Conservation (phyloP, 2,113 vertebrate genomes). For the Theristicus caerulescens region DNA sequence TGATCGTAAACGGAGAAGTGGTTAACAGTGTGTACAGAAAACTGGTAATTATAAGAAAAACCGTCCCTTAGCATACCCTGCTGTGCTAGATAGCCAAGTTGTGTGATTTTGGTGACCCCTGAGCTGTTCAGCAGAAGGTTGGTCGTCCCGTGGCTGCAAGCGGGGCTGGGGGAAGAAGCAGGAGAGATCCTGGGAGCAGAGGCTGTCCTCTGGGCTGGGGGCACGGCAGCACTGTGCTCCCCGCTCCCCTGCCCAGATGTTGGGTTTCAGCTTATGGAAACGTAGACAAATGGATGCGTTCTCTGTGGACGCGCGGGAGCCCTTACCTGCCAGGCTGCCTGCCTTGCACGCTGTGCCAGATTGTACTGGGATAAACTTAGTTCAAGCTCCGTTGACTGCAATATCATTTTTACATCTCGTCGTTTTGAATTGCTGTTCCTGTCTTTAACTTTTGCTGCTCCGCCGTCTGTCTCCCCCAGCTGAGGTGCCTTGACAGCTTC, state of each 20-base stretch:
- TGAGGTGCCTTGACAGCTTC: neutral
- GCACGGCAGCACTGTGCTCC: neutral
- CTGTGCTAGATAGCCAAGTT: too few relatives aligned
- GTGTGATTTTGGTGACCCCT: too few relatives aligned
- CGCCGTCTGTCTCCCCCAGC: neutral
- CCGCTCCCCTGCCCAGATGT: neutral
- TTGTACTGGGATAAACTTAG: neutral
- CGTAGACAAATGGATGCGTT: rapidly evolving
- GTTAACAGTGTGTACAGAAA: neutral
- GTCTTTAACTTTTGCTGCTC: neutral
- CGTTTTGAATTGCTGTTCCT: neutral
- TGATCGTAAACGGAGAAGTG: neutral
- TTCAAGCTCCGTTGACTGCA: neutral
- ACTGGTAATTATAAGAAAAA: neutral
- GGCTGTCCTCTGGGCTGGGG: neutral
- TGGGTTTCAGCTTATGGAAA: neutral
- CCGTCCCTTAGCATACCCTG: too few relatives aligned
- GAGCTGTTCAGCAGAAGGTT: neutral
- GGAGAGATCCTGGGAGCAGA: rapidly evolving
- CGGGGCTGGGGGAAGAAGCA: neutral
- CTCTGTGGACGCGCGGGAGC: neutral
- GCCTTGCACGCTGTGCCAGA: neutral
- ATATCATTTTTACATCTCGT: neutral
- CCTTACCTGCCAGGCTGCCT: neutral
- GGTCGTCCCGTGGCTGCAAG: neutral